Conservation (phyloP, 1,140 invertebrate genomes). For the Pogonus chalceus region DNA sequence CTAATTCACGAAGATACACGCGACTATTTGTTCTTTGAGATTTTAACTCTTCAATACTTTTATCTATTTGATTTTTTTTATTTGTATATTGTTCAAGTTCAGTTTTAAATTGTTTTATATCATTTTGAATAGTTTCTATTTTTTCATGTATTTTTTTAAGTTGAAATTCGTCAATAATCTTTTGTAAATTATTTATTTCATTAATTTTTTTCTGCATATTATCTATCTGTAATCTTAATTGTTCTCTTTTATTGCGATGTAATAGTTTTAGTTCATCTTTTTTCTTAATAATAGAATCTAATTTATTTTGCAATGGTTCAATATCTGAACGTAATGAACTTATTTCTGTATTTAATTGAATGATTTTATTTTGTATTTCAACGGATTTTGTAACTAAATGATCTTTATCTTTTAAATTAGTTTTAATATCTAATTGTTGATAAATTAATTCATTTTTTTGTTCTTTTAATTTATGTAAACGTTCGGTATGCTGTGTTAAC, state of each 20-base stretch:
- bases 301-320: slow-evolving; percentile 28
- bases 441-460: slow-evolving; percentile 20
- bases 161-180: slow-evolving; percentile 18
- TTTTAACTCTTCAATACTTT: slow-evolving; percentile 17
- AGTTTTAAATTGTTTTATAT: slow-evolving; percentile 13
- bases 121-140: slow-evolving; percentile 14
- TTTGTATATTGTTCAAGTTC: background rate
- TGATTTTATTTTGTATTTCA: slow-evolving; percentile 31
- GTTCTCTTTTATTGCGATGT: slow-evolving; percentile 5
- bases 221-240: background rate
- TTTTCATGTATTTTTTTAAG: slow-evolving; percentile 13
- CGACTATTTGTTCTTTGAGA: slow-evolving; percentile 22
- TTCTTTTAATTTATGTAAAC: slow-evolving; percentile 22
- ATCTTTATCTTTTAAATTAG: slow-evolving; percentile 23
- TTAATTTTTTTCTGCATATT: background rate
- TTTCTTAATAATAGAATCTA: slow-evolving; percentile 30
- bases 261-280: slow-evolving; percentile 33
- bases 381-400: slow-evolving; percentile 35
- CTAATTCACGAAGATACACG: slow-evolving; percentile 18
- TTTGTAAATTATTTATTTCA: slow-evolving; percentile 15
- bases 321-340: slow-evolving; percentile 30
- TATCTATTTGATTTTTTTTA: slow-evolving; percentile 10
- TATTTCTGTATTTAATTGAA: slow-evolving; percentile 31
- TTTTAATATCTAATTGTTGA: slow-evolving; percentile 23
- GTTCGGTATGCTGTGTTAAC: slow-evolving; percentile 8